Evolutionary conservation across 2,888 invertebrate genomes (phyloP), one percentile per base, ranked within the genome.

Genomic region (Pollenia griseotomentosa): DNA sequence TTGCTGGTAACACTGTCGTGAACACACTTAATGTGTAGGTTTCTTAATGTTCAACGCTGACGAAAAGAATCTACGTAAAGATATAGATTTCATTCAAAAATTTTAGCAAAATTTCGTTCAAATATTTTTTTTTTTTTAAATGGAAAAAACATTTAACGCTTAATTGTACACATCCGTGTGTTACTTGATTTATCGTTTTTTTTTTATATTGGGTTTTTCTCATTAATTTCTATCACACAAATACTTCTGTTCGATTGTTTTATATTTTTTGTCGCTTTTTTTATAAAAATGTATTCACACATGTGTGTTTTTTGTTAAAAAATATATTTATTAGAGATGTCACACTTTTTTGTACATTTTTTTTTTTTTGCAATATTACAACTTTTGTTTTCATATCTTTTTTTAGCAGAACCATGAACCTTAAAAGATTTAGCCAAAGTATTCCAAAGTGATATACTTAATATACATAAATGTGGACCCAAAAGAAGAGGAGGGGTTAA

Each of bases 81-180:
- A n/a, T 44, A 42, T 71, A 59, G 57, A 71, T 78, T 68, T 57
- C 61, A 53, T 73, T 78, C n/a, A n/a, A n/a, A n/a, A n/a, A n/a
- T n/a, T n/a, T n/a, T n/a, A n/a, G n/a, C n/a, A n/a, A n/a, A n/a
- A n/a, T n/a, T n/a, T n/a, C n/a, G n/a, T n/a, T n/a, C n/a, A n/a
- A n/a, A n/a, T n/a, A n/a, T n/a, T n/a, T 46, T 12, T 12, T 42
- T 65, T 57, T 44, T 55, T 46, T 12, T 10, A 57, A 55, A 73
- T 53, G 0, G 16, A 63, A 23, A 66, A 68, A 75, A 16, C 77
- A 81, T 63, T 82, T 68, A 74, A 57, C 81, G 12, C 55, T 82
- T 85, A 85, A 87, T 87, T 81, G 66, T 81, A 82, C 74, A 87
- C 81, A 85, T 87, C 87, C 87, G 84, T 77, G 48, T 46, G 65